These are phyloP conservation scores for Crotalus helleri DNA, from an alignment of 2,113 vertebrate genomes.

Conservation along the genomic window DNA sequence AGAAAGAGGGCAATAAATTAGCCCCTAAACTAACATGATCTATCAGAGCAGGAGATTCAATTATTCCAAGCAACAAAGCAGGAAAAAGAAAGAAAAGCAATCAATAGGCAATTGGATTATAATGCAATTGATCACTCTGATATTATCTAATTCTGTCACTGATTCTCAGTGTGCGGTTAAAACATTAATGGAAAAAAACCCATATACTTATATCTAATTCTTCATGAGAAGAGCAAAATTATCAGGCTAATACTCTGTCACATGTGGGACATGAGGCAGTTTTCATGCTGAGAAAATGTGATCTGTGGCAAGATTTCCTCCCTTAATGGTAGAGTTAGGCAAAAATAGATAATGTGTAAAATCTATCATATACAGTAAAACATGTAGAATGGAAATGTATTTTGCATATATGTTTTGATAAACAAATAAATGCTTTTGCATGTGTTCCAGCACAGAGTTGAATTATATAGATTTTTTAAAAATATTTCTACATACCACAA, in stretches of 20 bases:
- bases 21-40: slow-evolving; percentile 40
- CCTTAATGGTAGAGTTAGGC: background rate
- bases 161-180: background rate
- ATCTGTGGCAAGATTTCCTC: background rate
- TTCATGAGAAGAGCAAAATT: background rate
- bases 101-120: slow-evolving; percentile 35
- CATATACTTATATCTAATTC: too few relatives aligned
- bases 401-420: background rate
- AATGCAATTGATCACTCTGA: slow-evolving; percentile 31
- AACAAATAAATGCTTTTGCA: background rate
- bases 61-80: slow-evolving; percentile 26
- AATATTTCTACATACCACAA: background rate
- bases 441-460: background rate
- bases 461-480: background rate
- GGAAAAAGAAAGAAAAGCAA: background rate
- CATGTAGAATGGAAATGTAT: background rate
- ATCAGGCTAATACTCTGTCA: background rate
- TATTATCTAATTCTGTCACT: background rate
- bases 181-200: background rate
- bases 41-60: slow-evolving; percentile 50
- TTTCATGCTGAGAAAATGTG: background rate
- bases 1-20: slow-evolving; percentile 50
- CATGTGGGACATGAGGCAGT: background rate
- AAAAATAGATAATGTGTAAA: background rate
- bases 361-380: background rate